These are phyloP conservation scores for Dicranocentrus wangi DNA, from an alignment of 2,888 invertebrate species.

Conservation along the genomic window DNA sequence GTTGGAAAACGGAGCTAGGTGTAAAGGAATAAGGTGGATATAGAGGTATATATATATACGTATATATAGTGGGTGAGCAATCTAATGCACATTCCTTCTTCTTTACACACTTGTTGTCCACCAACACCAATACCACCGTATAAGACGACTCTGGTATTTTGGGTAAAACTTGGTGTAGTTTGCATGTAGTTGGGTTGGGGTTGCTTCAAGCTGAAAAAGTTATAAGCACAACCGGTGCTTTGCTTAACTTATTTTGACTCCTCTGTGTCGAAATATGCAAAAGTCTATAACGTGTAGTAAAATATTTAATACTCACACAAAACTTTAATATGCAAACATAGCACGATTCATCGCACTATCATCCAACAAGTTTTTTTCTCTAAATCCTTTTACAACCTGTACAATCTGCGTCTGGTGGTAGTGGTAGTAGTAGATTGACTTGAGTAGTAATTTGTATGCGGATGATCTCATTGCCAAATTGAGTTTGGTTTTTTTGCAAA, in stretches of 20 bases:
- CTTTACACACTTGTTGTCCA: background rate
- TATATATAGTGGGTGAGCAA: background rate
- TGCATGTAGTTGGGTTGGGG: background rate
- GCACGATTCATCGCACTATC: too few relatives aligned
- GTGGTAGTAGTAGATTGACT: background rate
- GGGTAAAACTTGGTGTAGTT: background rate
- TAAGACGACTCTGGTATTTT: background rate
- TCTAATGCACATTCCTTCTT: background rate
- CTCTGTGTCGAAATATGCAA: too few relatives aligned
- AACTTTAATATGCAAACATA: too few relatives aligned
- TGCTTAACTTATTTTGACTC: too few relatives aligned
- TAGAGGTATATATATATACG: background rate
- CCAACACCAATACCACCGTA: too few relatives aligned
- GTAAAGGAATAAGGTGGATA: background rate
- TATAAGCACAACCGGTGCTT: too few relatives aligned
- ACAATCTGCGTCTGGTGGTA: background rate
- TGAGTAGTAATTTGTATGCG: background rate
- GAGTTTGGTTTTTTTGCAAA: slow-evolving; percentile 8
- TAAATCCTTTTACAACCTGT: slow-evolving; percentile 2
- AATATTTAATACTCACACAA: too few relatives aligned
- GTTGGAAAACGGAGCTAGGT: background rate
- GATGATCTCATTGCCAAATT: slow-evolving; percentile 29
- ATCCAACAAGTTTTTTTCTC: too few relatives aligned
- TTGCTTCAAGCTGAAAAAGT: too few relatives aligned
- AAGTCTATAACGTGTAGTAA: too few relatives aligned